Base-by-base conservation (phyloP, 1,140 invertebrate species). In the Nymphalis io region DNA sequence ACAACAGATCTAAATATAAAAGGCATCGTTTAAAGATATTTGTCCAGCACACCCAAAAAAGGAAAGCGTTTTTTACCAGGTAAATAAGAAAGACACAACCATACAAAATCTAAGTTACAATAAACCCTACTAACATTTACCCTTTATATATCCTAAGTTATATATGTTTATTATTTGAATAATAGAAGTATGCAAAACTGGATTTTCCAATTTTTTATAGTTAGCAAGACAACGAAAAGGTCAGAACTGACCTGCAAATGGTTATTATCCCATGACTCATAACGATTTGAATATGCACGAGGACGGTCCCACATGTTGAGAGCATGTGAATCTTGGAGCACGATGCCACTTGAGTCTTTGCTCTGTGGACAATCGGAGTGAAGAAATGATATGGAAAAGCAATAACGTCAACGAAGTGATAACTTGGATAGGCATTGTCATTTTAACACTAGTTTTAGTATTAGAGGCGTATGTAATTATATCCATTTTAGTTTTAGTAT, bases 201-300 rank as follows among this genome's bases (percentile, higher is more conserved):
- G 27, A 1, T 33, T 33, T 33, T 33, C 27, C 1, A 33, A 33
- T 8, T 33, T 8, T 33, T 33, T 33, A 20, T 11, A 40, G 13
- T 42, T 20, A 23, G 48, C 3, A 20, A 51, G 16, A 59, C 16
- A 42, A 42, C 16, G 40, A 60, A 42, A 64, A 76, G 74, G 75
- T 73, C 75, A 74, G 68, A 79, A 85, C 87, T 90, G 80, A 93
- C 89, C 88, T 94, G 93, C 55, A 91, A 88, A 77, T 93, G 91
- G 76, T 92, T 89, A 80, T 92, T 93, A 76, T 96, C 95, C 95
- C 96, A 97, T 39, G 95, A 93, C 68, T 96, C 96, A 83, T 97
- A 97, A 72, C 96, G 93, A 92, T 97, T 97, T 72, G 93, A 95
- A 74, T 95, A 94, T 16, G 95, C 95, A 74, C 95, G 93, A 6